phyloP scores from a whole-genome alignment of 2,113 vertebrate genomes.

The Ammospiza nelsoni region DNA sequence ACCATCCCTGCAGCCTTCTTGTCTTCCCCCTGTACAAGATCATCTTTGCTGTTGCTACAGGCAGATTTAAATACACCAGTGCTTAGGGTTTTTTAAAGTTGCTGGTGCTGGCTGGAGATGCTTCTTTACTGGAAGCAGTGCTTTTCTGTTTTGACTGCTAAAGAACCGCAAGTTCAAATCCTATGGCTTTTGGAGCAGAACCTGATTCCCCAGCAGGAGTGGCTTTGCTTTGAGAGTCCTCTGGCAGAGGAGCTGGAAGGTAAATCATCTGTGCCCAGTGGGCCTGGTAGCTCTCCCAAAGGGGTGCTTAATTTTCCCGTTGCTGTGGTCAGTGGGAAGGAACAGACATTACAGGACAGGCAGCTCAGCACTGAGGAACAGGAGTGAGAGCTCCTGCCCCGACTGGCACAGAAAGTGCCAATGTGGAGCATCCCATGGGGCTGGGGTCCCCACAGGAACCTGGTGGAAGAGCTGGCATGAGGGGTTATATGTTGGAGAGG shows the following conservation, averaged over 20 bases:
- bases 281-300: neutral
- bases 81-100: neutral
- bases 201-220: rapidly evolving
- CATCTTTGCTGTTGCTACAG: neutral
- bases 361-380: rapidly evolving
- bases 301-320: neutral
- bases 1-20: too few species aligned
- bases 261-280: neutral
- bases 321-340: neutral
- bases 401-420: neutral
- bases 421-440: neutral
- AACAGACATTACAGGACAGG: neutral
- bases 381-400: neutral
- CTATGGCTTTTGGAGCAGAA: neutral
- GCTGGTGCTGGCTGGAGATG: neutral
- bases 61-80: neutral
- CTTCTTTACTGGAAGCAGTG: rapidly evolving
- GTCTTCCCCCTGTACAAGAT: neutral
- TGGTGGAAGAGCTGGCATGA: neutral
- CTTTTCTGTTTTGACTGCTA: neutral
- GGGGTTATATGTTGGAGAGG: rapidly evolving
- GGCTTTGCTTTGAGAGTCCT: neutral
- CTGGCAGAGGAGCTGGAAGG: neutral
- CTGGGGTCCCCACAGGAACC: neutral
- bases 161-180: neutral